Percentiles rank a stretch among this genome's conserved stretches.
Evolutionary conservation across 2,113 vertebrate genomes (phyloP).

Genomic region (Piliocolobus tephrosceles): DNA sequence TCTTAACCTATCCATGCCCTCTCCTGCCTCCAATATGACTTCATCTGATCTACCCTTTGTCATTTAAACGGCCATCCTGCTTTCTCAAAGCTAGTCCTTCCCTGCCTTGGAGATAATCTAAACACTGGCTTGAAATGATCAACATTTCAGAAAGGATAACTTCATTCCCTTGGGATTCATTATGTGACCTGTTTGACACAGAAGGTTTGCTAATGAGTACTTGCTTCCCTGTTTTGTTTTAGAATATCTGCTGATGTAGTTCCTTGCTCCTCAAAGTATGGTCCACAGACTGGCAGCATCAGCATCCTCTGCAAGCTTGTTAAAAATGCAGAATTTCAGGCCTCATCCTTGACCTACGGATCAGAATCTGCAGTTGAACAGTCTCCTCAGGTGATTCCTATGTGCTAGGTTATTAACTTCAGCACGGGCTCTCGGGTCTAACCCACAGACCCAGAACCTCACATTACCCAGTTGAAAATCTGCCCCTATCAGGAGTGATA

Average conservation of each 20-base stretch:
- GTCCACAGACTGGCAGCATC: background rate
- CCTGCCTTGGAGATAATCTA: background rate
- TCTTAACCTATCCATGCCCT: background rate
- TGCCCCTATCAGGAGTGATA: background rate
- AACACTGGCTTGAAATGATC: background rate
- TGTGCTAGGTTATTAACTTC: background rate
- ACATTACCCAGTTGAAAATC: background rate
- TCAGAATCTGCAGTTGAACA: background rate
- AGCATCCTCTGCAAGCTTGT: background rate
- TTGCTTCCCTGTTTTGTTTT: background rate
- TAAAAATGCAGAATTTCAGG: background rate
- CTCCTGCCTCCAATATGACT: background rate
- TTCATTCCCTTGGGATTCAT: background rate
- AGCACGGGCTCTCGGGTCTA: background rate
- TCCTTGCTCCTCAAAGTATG: background rate
- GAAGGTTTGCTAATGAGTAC: background rate
- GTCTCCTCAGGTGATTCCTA: background rate
- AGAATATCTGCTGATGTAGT: background rate
- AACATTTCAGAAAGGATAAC: background rate
- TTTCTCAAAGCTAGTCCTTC: background rate
- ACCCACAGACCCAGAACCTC: background rate
- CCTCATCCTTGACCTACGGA: background rate
- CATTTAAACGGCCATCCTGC: background rate
- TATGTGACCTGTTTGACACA: background rate
- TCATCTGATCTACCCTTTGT: background rate